Evolutionary conservation across 2,797 vertebrate species (phyloP).

Genomic region (Trachurus trachurus): DNA sequence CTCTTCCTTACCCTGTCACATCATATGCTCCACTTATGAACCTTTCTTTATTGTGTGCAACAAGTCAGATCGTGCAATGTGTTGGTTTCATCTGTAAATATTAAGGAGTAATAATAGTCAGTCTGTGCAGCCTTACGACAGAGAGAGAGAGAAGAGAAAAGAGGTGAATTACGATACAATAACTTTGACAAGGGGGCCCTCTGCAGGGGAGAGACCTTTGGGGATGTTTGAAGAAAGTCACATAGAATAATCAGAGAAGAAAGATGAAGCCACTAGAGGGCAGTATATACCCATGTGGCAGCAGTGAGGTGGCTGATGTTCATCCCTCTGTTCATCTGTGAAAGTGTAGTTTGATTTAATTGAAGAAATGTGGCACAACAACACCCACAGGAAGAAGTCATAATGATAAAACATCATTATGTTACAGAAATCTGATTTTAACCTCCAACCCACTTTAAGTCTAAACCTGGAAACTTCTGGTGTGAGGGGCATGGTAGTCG

Average conservation of each 20-base stretch:
- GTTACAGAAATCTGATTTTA: conserved; percentile 1
- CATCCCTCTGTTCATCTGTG: neutral
- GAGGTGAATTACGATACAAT: conserved; percentile 6
- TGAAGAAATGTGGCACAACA: neutral
- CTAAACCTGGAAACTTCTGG: neutral
- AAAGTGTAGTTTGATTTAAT: neutral
- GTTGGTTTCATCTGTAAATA: conserved; percentile 1
- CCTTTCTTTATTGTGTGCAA: conserved; percentile 7
- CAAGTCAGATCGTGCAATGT: conserved; percentile 6
- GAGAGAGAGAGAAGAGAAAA: neutral
- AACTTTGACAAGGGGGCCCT: conserved; percentile 71
- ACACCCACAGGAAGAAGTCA: neutral
- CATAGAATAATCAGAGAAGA: neutral
- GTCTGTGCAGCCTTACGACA: neutral
- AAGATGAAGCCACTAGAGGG: conserved; percentile 59
- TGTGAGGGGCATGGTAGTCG: neutral
- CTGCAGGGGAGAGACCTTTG: conserved; percentile 58
- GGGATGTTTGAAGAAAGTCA: neutral
- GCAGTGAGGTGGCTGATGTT: neutral
- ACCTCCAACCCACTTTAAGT: neutral
- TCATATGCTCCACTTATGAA: conserved; percentile 13
- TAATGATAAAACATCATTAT: neutral
- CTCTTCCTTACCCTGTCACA: conserved; percentile 37
- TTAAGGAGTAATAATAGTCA: neutral
- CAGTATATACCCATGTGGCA: conserved; percentile 26